phyloP scores from a whole-genome alignment of 1,140 invertebrate genomes.

The Dreissena rostriformis region DNA sequence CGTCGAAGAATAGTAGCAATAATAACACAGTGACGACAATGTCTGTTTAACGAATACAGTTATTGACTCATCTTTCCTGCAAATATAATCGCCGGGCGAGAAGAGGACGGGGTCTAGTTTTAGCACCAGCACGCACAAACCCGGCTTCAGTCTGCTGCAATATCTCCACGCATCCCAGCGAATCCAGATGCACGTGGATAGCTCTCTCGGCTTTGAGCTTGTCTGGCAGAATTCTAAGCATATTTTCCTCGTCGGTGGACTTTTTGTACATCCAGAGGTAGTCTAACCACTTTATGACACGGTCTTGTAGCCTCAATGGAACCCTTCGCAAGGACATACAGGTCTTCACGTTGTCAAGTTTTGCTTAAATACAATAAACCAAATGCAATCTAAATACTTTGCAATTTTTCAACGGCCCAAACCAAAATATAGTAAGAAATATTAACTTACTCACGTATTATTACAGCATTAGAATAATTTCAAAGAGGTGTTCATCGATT shows the following conservation, averaged over 20 bases:
- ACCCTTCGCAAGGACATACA: conserved; percentile 98
- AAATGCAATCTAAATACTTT: not conserved
- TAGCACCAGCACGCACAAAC: conserved; percentile 97
- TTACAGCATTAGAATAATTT: too few relatives aligned
- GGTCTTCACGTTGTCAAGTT: conserved; percentile 98
- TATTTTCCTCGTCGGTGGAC: conserved; percentile 97
- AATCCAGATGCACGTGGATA: conserved; percentile 99
- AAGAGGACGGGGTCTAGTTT: conserved; percentile 96
- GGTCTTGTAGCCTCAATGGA: conserved; percentile 96
- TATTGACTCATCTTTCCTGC: conserved; percentile 93
- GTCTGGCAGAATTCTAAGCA: conserved; percentile 84
- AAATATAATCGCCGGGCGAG: conserved; percentile 99
- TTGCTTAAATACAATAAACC: conserved; percentile 87
- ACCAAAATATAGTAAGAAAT: too few relatives aligned
- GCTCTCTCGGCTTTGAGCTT: conserved; percentile 99
- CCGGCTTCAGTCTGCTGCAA: conserved; percentile 99
- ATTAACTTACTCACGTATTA: too few relatives aligned
- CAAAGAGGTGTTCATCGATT: too few relatives aligned
- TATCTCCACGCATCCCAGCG: conserved; percentile 98
- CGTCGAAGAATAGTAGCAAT: too few relatives aligned
- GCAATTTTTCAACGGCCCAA: too few relatives aligned
- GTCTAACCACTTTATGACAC: conserved; percentile 99
- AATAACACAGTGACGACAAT: too few relatives aligned
- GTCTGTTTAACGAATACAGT: not conserved
- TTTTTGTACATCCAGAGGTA: conserved; percentile 99